A percentile compares a stretch with the other conserved stretches of the same genome.
Evolutionary conservation across 2,113 vertebrate genomes (phyloP).

Genomic region (Prietella phreatophila): DNA sequence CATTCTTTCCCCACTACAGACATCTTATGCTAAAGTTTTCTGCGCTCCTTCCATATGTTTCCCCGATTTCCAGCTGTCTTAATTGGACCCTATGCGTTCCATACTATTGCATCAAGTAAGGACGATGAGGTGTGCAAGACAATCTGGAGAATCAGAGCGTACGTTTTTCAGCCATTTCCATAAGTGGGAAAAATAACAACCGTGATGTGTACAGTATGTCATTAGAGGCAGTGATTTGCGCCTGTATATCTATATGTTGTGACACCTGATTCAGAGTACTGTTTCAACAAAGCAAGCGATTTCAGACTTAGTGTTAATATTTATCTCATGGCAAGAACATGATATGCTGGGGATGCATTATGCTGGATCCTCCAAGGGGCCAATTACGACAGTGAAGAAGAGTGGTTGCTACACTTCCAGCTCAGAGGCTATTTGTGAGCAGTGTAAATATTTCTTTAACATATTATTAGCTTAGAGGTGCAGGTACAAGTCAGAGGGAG

Average conservation of each 20-base stretch:
- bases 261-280: background rate
- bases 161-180: slow-evolving; percentile 35
- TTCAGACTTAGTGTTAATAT: slow-evolving; percentile 8
- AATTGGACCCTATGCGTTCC: slow-evolving; percentile 49
- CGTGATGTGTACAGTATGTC: slow-evolving; percentile 52
- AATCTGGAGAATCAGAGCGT: slow-evolving; percentile 50
- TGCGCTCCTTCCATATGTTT: slow-evolving; percentile 1
- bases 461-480: background rate
- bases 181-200: slow-evolving; percentile 26
- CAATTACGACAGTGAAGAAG: slow-evolving; percentile 68
- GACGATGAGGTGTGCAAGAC: slow-evolving; percentile 39
- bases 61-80: background rate
- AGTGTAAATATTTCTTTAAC: slow-evolving; percentile 32
- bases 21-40: background rate
- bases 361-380: slow-evolving; percentile 66
- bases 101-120: slow-evolving; percentile 34
- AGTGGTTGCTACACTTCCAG: slow-evolving; percentile 58
- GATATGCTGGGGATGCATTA: slow-evolving; percentile 52
- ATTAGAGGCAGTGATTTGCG: slow-evolving; percentile 37
- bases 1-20: background rate
- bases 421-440: slow-evolving; percentile 23
- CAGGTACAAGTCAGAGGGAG: background rate
- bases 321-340: slow-evolving; percentile 56
- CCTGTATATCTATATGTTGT: slow-evolving; percentile 24
- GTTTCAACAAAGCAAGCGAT: slow-evolving; percentile 10